Evolutionary conservation across 53 echinoderm and acorn worm genomes (phyloP), one percentile per base, ranked within the genome.

Genomic region (Echinometra lucunter): DNA sequence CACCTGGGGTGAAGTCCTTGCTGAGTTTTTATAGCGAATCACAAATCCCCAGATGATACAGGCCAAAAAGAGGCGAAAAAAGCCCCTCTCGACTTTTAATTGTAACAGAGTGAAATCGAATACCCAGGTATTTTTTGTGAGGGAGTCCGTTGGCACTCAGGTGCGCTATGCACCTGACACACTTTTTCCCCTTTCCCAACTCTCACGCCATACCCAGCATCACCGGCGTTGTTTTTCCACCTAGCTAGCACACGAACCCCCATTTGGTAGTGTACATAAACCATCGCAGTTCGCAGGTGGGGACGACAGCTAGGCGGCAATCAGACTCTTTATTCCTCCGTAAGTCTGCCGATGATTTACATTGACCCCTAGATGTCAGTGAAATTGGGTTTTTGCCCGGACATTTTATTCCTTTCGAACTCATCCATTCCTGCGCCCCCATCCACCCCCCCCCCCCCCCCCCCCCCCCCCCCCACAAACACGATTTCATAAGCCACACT

Each of bases 331-430:
- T 82, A 74, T 92, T 92, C 55, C 83, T 44, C 94, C 40, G 83
- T 94, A 83, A 83, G 94, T 94, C 94, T 94, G 94, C 85, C 66
- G 94, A 94, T 94, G 94, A 83, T 94, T 94, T 94, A 94, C 94
- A 66, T 94, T 94, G 94, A 94, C 94, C 94, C 94, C 94, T 83
- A 67, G 94, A 94, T 94, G 94, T 94, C 94, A 94, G 66, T 75
- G 85, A 94, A 94, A 94, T 60, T 94, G 83, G 94, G 93, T 93
- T 93, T 93, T 93, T 93, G 80, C 93, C 93, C 75, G 93, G 93
- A 93, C 93, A 93, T 93, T 78, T 74, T 78, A 74, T 74, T 60
- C 92, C 66, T 37, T 23, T 7, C 57, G 32, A 57, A 56, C 90
- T 53, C 58, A 37, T 85, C 90, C 70, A 66, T 91, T 18, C 91